Percentiles rank a stretch among this genome's conserved stretches.
Conservation (phyloP, 2,113 vertebrate genomes). For the Podarcis muralis region DNA sequence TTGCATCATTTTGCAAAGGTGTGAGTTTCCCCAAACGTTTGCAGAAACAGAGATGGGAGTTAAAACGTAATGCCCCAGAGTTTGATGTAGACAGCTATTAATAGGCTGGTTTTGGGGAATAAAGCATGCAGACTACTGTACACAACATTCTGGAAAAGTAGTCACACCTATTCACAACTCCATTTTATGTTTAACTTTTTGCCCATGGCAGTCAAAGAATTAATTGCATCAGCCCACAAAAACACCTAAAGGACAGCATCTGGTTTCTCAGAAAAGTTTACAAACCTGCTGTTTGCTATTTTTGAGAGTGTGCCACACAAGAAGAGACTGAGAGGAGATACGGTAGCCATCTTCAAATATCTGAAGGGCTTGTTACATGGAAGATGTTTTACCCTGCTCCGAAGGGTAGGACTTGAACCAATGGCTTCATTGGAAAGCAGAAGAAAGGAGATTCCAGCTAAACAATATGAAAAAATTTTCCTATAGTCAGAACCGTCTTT, state of each 20-base stretch:
- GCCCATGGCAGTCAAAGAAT: neutral
- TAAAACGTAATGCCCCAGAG: neutral
- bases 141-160: neutral
- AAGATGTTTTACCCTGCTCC: neutral
- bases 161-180: neutral
- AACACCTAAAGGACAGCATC: neutral
- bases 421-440: too few species aligned
- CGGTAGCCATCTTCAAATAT: neutral
- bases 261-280: neutral
- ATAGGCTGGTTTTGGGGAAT: neutral
- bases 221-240: neutral
- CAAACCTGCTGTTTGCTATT: neutral
- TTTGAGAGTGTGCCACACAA: neutral
- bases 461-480: too few species aligned
- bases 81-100: neutral
- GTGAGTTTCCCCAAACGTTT: neutral
- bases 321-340: too few species aligned
- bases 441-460: too few species aligned
- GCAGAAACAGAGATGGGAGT: neutral
- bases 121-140: neutral
- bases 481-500: too few species aligned
- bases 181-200: neutral
- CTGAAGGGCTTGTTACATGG: neutral
- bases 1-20: neutral
- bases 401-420: too few species aligned